Base-by-base conservation (phyloP, 2,113 vertebrate species). In the Passer domesticus region DNA sequence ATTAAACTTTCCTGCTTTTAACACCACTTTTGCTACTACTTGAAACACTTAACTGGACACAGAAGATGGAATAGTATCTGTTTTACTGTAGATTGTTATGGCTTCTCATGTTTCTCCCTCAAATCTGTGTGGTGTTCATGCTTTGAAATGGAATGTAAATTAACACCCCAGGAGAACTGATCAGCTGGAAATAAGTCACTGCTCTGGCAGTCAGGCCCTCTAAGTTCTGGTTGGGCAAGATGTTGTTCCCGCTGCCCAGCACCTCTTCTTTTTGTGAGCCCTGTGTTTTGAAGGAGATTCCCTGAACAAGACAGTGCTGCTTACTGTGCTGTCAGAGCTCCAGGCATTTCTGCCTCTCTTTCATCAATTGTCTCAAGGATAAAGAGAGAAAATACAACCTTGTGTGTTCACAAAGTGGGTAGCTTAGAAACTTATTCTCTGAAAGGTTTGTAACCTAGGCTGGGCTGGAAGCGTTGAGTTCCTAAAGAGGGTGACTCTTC, bases 301-400 rank as follows among this genome's bases (percentile, higher is more conserved):
- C 15, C 15, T 35, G 64, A 33, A 39, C 0, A 3, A 7, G 56
- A 50, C 8, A 28, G 5, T 0, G 0, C 9, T 69, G 30, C 11
- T 43, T 27, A 5, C 39, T 19, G 19, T 56, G 28, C 14, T 35
- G 31, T 66, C 0, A 6, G 30, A 43, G 19, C 33, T 33, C 16
- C 3, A 2, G 37, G 23, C 13, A 1, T 35, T 67, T 81, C 39
- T 67, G 13, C 46, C 43, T 43, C 9, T 44, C 19, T 68, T 83
- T 46, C 33, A 59, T 13, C 27, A 59, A 4, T 1, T 73, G 20
- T 21, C n/a, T 88, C 15, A 22, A 63, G 27, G 46, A 62, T 66
- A 62, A 62, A 53, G 18, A 17, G 28, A 52, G 28, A 59, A 43
- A 59, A 60, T 11, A 19, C 7, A 44, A 21, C 20, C 10, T 75